Percentiles rank a stretch among this genome's conserved stretches.
Evolutionary conservation across 2,888 invertebrate species (phyloP).

Genomic region (Ypsolopha scabrella): DNA sequence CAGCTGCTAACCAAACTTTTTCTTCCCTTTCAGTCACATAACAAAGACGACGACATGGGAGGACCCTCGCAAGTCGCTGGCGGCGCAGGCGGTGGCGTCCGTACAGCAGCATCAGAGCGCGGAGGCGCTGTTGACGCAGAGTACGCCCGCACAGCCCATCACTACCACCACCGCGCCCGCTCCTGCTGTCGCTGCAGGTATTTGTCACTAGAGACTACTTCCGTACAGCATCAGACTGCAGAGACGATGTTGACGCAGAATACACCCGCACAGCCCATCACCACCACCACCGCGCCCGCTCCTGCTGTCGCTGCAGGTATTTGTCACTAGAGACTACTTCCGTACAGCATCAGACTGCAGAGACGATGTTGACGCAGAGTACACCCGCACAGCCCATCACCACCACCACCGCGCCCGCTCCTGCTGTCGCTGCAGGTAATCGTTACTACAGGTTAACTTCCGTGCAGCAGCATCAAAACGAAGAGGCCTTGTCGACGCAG

Average conservation of each 20-base stretch:
- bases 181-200: conserved; percentile 12
- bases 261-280: conserved; percentile 24
- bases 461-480: conserved; percentile 64
- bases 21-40: conserved; percentile 77
- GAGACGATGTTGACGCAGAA: conserved; percentile 55
- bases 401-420: conserved; percentile 30
- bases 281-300: conserved; percentile 29
- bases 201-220: conserved; percentile 65
- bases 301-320: conserved; percentile 11
- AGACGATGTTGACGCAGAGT: conserved; percentile 50
- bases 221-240: conserved; percentile 61
- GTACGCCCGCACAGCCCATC: conserved; percentile 26
- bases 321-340: conserved; percentile 65
- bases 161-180: conserved; percentile 30
- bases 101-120: conserved; percentile 65
- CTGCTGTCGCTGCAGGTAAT: conserved; percentile 7
- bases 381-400: conserved; percentile 24
- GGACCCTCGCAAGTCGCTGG: conserved; percentile 86
- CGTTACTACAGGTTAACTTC: conserved; percentile 65
- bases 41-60: conserved; percentile 93
- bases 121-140: conserved; percentile 52
- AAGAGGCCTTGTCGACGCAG: conserved; percentile 53
- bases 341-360: conserved; percentile 64
- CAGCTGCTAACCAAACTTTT: neutral
- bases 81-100: conserved; percentile 69